Evolutionary conservation across 1,140 invertebrate genomes (phyloP).

Genomic region (Drosophila bocqueti): DNA sequence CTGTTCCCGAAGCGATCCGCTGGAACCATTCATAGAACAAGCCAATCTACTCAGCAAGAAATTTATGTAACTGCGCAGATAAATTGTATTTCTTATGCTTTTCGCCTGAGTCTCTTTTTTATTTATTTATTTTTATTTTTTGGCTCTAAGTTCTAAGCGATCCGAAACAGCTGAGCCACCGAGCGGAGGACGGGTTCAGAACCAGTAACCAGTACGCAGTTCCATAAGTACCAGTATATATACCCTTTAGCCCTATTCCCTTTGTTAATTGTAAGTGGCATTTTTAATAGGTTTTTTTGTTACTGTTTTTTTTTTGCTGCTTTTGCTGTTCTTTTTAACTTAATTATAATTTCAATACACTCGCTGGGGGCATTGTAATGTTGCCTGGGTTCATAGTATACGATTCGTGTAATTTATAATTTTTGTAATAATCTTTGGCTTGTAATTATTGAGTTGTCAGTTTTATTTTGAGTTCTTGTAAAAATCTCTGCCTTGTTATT

Average conservation of each 20-base stretch:
- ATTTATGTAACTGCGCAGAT: slow-evolving; percentile 76
- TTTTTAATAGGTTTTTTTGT: slow-evolving; percentile 66
- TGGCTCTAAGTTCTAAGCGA: not conserved
- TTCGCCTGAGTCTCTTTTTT: slow-evolving; percentile 1
- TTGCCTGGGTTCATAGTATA: not conserved
- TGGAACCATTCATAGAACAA: slow-evolving; percentile 34
- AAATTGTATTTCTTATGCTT: slow-evolving; percentile 50
- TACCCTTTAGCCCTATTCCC: slow-evolving; percentile 13
- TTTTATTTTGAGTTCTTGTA: no score
- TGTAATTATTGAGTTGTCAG: no score
- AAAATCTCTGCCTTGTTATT: no score
- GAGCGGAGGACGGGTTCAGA: slow-evolving; percentile 12
- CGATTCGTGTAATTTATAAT: not conserved
- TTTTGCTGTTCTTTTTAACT: slow-evolving; percentile 21
- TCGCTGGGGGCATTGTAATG: slow-evolving; percentile 12
- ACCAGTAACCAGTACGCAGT: slow-evolving; percentile 46
- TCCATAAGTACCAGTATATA: slow-evolving; percentile 10
- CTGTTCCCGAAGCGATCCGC: slow-evolving; percentile 8
- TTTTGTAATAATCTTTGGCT: no score
- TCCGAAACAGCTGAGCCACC: slow-evolving; percentile 38
- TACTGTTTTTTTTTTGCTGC: slow-evolving; percentile 40
- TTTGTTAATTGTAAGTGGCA: slow-evolving; percentile 78
- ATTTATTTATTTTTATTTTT: slow-evolving; percentile 1
- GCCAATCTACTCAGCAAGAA: slow-evolving; percentile 62
- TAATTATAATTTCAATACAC: slow-evolving; percentile 34